These are phyloP conservation scores for Trachelipus rathkii DNA, from an alignment of 1,140 invertebrate species.

Conservation along the genomic window DNA sequence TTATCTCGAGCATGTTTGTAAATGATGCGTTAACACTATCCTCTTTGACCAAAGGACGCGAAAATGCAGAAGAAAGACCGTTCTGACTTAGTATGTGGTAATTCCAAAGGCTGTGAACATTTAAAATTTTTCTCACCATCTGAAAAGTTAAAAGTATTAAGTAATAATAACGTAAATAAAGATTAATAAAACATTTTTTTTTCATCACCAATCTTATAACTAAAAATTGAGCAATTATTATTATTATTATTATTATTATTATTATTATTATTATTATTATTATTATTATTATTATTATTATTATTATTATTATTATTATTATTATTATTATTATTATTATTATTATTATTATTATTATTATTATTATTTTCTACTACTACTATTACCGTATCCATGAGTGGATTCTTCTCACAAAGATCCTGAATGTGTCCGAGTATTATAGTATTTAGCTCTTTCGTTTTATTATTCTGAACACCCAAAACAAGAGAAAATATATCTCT, in stretches of 20 bases:
- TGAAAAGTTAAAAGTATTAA: constrained; percentile 28
- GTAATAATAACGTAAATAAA: too few relatives aligned
- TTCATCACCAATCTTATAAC: too few relatives aligned
- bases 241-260: too few relatives aligned
- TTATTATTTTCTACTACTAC: constrained; percentile 2
- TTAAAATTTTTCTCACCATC: constrained; percentile 46
- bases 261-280: neutral
- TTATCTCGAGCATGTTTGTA: constrained; percentile 69
- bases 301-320: too few relatives aligned
- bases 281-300: neutral
- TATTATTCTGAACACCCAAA: constrained; percentile 54
- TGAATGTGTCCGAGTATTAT: constrained; percentile 59
- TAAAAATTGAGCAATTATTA: too few relatives aligned
- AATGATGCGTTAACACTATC: constrained; percentile 65
- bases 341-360: too few relatives aligned
- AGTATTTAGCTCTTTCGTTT: constrained; percentile 60
- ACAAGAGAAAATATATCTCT: constrained; percentile 52
- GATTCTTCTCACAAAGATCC: constrained; percentile 56
- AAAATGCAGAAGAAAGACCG: constrained; percentile 68
- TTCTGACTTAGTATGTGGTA: constrained; percentile 63
- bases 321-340: too few relatives aligned
- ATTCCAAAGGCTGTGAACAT: constrained; percentile 56
- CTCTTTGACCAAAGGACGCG: constrained; percentile 56
- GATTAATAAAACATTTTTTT: too few relatives aligned
- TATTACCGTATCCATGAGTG: constrained; percentile 29